A percentile compares a stretch with the other conserved stretches of the same genome.
Evolutionary conservation across 2,113 vertebrate genomes (phyloP).

Genomic region (Centropristis striata): DNA sequence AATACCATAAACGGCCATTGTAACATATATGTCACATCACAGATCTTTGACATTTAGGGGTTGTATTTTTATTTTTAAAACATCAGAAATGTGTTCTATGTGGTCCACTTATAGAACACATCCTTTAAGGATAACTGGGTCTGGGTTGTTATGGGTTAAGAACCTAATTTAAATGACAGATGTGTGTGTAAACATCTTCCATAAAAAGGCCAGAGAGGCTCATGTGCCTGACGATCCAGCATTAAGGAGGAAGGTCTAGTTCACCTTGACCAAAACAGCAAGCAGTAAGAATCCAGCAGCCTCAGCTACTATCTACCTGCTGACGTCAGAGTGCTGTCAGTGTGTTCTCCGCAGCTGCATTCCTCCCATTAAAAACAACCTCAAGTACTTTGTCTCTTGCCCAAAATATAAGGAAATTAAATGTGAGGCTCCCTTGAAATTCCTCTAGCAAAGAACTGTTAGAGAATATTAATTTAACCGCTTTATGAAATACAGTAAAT

Average conservation of each 20-base stretch:
- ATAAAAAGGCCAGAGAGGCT: slow-evolving; percentile 12
- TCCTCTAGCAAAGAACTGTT: not conserved
- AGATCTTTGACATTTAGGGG: too few species aligned
- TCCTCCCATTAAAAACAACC: slow-evolving; percentile 17
- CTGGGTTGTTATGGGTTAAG: not conserved
- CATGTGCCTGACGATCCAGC: slow-evolving; percentile 6
- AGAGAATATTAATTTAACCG: too few species aligned
- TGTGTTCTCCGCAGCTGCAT: slow-evolving; percentile 1
- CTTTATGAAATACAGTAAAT: too few species aligned
- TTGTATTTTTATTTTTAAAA: too few species aligned
- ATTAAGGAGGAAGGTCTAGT: slow-evolving; percentile 28
- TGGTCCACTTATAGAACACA: too few species aligned
- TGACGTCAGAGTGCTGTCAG: slow-evolving; percentile 15
- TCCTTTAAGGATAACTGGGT: too few species aligned
- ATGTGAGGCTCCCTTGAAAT: not conserved
- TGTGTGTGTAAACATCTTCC: slow-evolving; percentile 15
- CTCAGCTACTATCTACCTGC: slow-evolving; percentile 30
- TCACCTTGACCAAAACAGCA: slow-evolving; percentile 50
- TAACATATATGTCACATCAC: too few species aligned
- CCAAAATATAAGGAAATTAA: slow-evolving; percentile 17
- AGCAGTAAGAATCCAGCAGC: slow-evolving; percentile 29
- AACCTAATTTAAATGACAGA: slow-evolving; percentile 39
- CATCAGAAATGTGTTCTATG: too few species aligned
- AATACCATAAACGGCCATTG: too few species aligned
- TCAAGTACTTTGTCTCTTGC: slow-evolving; percentile 12